phyloP scores from a whole-genome alignment of 2,797 vertebrate species.

The Thripadectes ignobilis region DNA sequence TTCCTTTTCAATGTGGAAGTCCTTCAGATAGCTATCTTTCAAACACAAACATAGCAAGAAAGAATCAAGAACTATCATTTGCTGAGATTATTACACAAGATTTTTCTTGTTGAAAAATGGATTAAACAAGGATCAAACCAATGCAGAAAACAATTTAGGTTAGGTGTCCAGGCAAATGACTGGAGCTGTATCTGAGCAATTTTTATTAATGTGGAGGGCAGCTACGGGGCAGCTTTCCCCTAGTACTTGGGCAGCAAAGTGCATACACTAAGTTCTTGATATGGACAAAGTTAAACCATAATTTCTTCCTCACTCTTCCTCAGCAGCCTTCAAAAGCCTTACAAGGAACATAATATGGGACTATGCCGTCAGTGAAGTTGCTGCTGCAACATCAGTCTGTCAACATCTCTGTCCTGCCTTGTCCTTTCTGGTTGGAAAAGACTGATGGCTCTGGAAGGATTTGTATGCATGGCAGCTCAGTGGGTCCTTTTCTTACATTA shows the following conservation, averaged over 20 bases:
- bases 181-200: neutral
- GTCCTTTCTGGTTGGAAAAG: neutral
- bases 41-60: constrained; percentile 1
- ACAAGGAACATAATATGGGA: neutral
- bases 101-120: constrained; percentile 27
- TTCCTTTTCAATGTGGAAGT: neutral
- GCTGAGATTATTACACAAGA: neutral
- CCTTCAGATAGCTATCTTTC: constrained; percentile 25
- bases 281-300: neutral
- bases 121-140: constrained; percentile 15
- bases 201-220: neutral
- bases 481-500: neutral
- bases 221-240: neutral
- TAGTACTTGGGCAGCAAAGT: neutral
- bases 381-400: neutral
- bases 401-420: neutral
- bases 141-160: constrained; percentile 19
- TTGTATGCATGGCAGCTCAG: neutral
- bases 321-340: neutral
- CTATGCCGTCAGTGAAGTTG: neutral
- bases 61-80: constrained; percentile 4
- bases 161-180: constrained; percentile 15
- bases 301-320: neutral
- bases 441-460: neutral
- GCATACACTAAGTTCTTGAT: neutral